Evolutionary conservation across 2,888 invertebrate species (phyloP).

Genomic region (Callosobruchus maculatus): DNA sequence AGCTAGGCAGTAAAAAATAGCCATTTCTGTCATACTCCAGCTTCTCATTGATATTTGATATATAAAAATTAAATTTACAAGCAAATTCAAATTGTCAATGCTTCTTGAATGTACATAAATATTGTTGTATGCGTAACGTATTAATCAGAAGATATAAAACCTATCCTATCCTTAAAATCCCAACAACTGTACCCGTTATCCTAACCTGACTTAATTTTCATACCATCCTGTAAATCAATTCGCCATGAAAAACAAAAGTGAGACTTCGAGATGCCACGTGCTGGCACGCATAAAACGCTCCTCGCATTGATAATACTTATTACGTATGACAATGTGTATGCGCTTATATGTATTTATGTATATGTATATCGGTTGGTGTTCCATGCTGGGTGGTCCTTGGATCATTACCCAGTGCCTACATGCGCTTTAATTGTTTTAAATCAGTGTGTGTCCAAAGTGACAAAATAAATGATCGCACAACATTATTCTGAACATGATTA

Average conservation of each 20-base stretch:
- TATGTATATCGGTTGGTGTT: neutral
- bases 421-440: neutral
- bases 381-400: neutral
- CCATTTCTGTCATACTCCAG: no score
- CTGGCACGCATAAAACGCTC: neutral
- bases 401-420: neutral
- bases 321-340: neutral
- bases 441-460: slow-evolving; percentile 3
- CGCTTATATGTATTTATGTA: neutral
- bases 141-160: no score
- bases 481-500: slow-evolving; percentile 6
- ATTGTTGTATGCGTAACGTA: no score
- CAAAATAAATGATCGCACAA: slow-evolving; percentile 4
- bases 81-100: no score
- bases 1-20: no score
- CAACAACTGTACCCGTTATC: no score
- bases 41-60: no score
- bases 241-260: neutral
- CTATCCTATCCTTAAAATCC: no score
- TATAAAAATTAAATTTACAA: no score
- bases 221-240: neutral
- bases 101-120: no score
- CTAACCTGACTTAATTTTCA: no score
- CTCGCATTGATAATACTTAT: neutral
- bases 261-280: neutral